phyloP scores from a whole-genome alignment of 2,113 vertebrate genomes.

The Thalassarche chlororhynchos region DNA sequence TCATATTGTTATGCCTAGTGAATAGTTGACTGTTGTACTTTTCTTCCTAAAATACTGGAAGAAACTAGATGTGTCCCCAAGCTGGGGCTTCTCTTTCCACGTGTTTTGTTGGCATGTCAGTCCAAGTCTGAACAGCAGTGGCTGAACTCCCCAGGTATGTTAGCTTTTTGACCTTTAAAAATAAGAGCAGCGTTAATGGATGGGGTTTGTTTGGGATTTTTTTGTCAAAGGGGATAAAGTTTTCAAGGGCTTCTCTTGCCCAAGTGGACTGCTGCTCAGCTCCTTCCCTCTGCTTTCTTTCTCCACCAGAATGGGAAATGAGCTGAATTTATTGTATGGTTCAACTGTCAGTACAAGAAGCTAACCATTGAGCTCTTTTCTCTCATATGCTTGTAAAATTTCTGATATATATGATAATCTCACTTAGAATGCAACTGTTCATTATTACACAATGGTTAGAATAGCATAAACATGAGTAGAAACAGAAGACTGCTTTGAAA shows the following conservation, averaged over 20 bases:
- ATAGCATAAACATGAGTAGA: neutral
- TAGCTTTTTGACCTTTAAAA: neutral
- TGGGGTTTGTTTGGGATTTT: neutral
- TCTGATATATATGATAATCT: neutral
- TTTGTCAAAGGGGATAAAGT: neutral
- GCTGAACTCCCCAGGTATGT: neutral
- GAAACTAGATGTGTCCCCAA: neutral
- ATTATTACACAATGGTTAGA: neutral
- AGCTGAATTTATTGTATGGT: neutral
- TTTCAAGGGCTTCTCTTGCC: neutral
- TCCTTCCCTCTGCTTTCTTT: neutral
- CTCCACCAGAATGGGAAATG: neutral
- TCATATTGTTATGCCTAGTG: neutral
- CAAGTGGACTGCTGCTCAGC: neutral
- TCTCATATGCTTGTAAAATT: neutral
- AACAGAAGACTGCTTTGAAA: neutral
- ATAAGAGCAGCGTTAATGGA: neutral
- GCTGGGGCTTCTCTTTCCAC: neutral
- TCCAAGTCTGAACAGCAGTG: neutral
- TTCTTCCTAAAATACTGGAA: neutral
- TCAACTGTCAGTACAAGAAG: neutral
- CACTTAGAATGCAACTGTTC: neutral
- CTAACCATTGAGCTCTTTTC: neutral
- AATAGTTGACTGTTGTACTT: neutral
- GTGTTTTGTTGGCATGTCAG: neutral